A percentile compares a stretch with the other conserved stretches of the same genome.
These are phyloP conservation scores for Prunella strophiata DNA, from an alignment of 2,797 vertebrate species.

Conservation along the genomic window DNA sequence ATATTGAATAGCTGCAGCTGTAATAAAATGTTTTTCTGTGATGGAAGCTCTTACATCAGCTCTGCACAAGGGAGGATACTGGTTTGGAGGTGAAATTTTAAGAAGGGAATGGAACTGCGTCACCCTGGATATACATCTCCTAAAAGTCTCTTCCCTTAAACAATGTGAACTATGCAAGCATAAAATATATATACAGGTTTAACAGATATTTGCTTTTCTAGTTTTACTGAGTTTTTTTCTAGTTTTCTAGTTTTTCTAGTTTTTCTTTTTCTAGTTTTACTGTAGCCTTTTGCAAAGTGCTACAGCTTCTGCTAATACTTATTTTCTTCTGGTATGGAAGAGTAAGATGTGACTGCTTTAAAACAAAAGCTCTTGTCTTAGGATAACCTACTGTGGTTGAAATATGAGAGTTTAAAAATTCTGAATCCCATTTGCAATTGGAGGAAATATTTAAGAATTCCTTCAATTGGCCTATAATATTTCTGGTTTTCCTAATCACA, in stretches of 20 bases:
- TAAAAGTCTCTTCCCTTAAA: neutral
- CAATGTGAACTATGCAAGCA: neutral
- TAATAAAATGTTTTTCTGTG: neutral
- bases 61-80: neutral
- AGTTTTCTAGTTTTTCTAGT: neutral
- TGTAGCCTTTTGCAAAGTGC: neutral
- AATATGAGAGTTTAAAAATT: neutral
- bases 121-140: fast-evolving
- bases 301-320: neutral
- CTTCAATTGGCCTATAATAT: neutral
- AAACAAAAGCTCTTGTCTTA: neutral
- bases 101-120: neutral
- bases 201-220: neutral
- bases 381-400: neutral
- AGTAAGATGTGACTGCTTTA: neutral
- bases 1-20: neutral
- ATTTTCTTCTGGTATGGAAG: neutral
- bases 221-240: neutral
- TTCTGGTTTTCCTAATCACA: neutral
- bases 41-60: neutral
- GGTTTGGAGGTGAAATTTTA: neutral
- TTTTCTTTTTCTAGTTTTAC: neutral
- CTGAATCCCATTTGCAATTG: neutral
- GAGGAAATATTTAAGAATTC: neutral
- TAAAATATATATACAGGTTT: neutral